Evolutionary conservation across 1,140 invertebrate species (phyloP).

Genomic region (Acromyrmex heyeri): DNA sequence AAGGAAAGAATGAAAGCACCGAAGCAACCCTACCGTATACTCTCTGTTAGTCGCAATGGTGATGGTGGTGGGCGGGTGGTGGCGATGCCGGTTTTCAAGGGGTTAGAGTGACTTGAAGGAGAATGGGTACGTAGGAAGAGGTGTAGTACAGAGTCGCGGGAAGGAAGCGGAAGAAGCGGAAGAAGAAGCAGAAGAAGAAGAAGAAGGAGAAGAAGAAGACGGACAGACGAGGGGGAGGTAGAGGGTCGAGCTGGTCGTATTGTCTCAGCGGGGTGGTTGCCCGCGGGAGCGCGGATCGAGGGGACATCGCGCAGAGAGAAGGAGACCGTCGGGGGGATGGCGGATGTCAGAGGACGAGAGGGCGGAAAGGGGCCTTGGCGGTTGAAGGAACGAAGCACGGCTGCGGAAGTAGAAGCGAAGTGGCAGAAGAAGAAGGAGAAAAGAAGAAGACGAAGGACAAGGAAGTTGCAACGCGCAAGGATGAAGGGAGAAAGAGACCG

Average conservation of each 20-base stretch:
- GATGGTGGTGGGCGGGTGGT: conserved; percentile 68
- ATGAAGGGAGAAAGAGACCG: conserved; percentile 51
- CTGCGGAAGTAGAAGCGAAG: conserved; percentile 74
- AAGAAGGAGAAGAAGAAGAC: conserved; percentile 63
- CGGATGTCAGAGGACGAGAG: conserved; percentile 60
- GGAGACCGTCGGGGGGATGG: conserved; percentile 56
- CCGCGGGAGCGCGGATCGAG: conserved; percentile 76
- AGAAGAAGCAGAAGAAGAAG: conserved; percentile 66
- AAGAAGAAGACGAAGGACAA: conserved; percentile 70
- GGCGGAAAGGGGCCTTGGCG: conserved; percentile 59
- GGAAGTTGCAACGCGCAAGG: conserved; percentile 65
- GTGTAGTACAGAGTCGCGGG: conserved; percentile 60
- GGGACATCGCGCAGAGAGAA: conserved; percentile 71
- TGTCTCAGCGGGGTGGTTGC: conserved; percentile 85
- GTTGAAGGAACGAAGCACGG: conserved; percentile 74
- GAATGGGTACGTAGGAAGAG: conserved; percentile 29
- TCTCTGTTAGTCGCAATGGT: conserved; percentile 74
- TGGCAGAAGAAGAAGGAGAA: conserved; percentile 72
- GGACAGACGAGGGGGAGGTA: conserved; percentile 65
- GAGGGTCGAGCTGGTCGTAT: conserved; percentile 79
- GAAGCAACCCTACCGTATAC: conserved; percentile 71
- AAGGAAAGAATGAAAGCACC: conserved; percentile 59
- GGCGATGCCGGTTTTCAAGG: conserved; percentile 75
- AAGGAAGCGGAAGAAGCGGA: conserved; percentile 64
- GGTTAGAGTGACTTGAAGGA: conserved; percentile 66